These are phyloP conservation scores for Enteromius fasciolatus DNA, from an alignment of 2,797 vertebrate species.

Conservation along the genomic window DNA sequence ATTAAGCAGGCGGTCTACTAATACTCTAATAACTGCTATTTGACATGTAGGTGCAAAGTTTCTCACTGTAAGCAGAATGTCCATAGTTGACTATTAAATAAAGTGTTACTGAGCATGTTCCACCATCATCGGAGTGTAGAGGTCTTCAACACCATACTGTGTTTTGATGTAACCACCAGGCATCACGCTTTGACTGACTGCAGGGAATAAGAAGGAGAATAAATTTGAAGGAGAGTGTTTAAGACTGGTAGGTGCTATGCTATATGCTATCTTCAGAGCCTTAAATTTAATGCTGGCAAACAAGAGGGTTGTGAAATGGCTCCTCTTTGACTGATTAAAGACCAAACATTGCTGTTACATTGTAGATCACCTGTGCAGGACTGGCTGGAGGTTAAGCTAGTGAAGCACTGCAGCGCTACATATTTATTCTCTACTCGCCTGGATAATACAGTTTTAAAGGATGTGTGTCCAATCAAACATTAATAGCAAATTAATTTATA, in stretches of 20 bases:
- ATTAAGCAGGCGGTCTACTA: no score
- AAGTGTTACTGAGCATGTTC: not conserved
- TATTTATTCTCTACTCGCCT: not conserved
- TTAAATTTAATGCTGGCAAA: not conserved
- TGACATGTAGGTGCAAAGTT: no score
- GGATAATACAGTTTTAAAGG: not conserved
- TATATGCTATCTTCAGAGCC: not conserved
- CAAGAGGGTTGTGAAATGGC: not conserved
- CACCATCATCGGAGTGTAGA: not conserved
- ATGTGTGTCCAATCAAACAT: not conserved
- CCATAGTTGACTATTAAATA: no score
- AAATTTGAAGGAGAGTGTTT: not conserved
- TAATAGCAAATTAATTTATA: not conserved
- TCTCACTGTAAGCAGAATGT: no score
- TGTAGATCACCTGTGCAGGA: not conserved
- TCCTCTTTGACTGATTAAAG: not conserved
- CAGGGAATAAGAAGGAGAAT: not conserved
- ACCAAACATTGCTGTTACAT: not conserved
- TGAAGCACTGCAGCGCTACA: not conserved
- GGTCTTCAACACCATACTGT: not conserved
- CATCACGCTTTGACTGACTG: not conserved
- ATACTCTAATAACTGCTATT: no score
- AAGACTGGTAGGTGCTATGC: not conserved
- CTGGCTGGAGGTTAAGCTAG: not conserved
- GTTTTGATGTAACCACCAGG: not conserved